Percentiles rank a stretch among this genome's conserved stretches.
These are phyloP conservation scores for Nudaria mundana DNA, from an alignment of 2,888 invertebrate species.

Conservation along the genomic window DNA sequence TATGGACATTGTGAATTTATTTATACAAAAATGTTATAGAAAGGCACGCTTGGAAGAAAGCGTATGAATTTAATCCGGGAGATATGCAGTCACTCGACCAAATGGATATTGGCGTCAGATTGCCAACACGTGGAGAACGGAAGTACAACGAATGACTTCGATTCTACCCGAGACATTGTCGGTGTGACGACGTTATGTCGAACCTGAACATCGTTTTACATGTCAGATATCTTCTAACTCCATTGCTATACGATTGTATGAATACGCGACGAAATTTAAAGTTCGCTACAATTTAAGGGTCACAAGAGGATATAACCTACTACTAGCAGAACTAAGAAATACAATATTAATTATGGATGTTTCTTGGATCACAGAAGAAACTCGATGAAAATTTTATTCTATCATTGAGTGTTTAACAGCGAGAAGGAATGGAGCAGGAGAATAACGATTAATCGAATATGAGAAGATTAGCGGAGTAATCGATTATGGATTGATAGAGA, in stretches of 20 bases:
- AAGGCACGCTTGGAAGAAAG: slow-evolving; percentile 78
- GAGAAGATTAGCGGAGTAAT: too few species aligned
- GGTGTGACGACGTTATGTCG: slow-evolving; percentile 29
- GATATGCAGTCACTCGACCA: slow-evolving; percentile 60
- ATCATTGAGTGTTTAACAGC: slow-evolving; percentile 1
- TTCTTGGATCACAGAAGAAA: slow-evolving; percentile 18
- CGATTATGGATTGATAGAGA: too few species aligned
- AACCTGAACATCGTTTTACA: slow-evolving; percentile 13
- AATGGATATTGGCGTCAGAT: slow-evolving; percentile 43
- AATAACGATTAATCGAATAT: slow-evolving; percentile 7
- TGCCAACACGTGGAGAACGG: slow-evolving; percentile 42
- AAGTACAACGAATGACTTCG: slow-evolving; percentile 43
- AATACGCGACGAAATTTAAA: slow-evolving; percentile 22
- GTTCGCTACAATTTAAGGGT: too few species aligned
- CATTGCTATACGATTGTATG: slow-evolving; percentile 29
- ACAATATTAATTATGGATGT: slow-evolving; percentile 12
- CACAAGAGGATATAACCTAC: too few species aligned
- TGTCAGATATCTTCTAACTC: slow-evolving; percentile 18
- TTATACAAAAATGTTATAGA: slow-evolving; percentile 80
- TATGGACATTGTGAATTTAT: slow-evolving; percentile 58
- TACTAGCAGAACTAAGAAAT: slow-evolving; percentile 18
- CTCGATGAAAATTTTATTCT: slow-evolving; percentile 18
- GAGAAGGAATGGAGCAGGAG: slow-evolving; percentile 13
- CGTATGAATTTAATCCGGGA: slow-evolving; percentile 74
- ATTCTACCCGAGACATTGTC: slow-evolving; percentile 34